Evolutionary conservation across 2,797 vertebrate species (phyloP).

Genomic region (Okamejei kenojei): DNA sequence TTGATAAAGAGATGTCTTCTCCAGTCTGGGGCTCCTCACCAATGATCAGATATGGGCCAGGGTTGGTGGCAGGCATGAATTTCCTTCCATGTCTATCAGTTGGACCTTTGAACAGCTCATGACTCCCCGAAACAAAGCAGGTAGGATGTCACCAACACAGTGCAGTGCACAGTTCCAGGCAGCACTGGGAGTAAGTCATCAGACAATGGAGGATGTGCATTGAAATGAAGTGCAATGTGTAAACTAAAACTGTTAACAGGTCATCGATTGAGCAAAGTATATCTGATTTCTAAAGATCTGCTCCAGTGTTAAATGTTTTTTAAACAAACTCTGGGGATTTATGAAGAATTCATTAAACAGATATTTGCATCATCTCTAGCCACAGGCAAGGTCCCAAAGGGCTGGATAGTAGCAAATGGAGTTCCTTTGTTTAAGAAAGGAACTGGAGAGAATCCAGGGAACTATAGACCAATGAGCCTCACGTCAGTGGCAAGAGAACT

Average conservation of each 20-base stretch:
- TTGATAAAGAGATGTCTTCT: too few relatives aligned
- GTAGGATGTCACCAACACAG: not conserved
- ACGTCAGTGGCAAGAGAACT: too few relatives aligned
- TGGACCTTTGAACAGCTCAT: not conserved
- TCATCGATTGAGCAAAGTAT: not conserved
- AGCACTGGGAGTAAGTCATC: not conserved
- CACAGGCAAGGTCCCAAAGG: too few relatives aligned
- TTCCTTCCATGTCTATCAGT: not conserved
- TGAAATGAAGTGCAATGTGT: not conserved
- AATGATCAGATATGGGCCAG: not conserved
- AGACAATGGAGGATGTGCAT: not conserved
- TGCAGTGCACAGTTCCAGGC: too few relatives aligned
- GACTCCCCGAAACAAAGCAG: not conserved
- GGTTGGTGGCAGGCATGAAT: not conserved
- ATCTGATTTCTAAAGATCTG: not conserved
- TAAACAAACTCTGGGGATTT: conserved; percentile 1
- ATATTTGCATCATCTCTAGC: too few relatives aligned
- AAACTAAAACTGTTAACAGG: not conserved
- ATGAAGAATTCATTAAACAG: not conserved
- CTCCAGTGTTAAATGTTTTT: not conserved
- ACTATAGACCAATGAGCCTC: too few relatives aligned
- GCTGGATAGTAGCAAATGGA: too few relatives aligned
- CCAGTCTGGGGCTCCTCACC: not conserved
- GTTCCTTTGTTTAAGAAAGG: too few relatives aligned
- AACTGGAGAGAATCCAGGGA: too few relatives aligned